A percentile compares a stretch with the other conserved stretches of the same genome.
Evolutionary conservation across 1,140 invertebrate genomes (phyloP).

Genomic region (Formica selysi): DNA sequence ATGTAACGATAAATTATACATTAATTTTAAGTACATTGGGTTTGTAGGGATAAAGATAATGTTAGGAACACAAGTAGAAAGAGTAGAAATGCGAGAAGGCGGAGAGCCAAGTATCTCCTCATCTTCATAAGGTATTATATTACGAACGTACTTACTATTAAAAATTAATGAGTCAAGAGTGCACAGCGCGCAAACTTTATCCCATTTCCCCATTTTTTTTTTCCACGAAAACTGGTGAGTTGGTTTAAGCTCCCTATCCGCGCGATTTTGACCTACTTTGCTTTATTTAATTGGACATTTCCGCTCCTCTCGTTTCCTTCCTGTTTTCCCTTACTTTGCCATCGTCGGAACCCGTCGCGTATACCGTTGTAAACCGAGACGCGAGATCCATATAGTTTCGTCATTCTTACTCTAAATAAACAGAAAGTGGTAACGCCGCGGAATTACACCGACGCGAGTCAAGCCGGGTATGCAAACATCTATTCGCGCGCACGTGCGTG

Average conservation of each 20-base stretch:
- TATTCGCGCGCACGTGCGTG: slow-evolving; percentile 16
- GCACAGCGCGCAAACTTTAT: slow-evolving; percentile 1
- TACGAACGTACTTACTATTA: slow-evolving; percentile 3
- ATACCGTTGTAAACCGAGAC: slow-evolving; percentile 16
- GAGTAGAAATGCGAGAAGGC: neutral
- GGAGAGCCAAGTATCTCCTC: neutral
- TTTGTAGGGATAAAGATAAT: neutral
- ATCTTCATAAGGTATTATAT: slow-evolving; percentile 12
- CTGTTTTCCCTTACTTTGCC: neutral
- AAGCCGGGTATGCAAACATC: neutral
- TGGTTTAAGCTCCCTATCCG: slow-evolving; percentile 3
- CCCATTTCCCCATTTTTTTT: slow-evolving; percentile 1
- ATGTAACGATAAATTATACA: neutral
- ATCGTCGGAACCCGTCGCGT: neutral
- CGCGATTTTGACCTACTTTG: slow-evolving; percentile 24
- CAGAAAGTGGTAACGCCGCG: slow-evolving; percentile 27
- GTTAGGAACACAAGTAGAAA: neutral
- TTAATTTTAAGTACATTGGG: slow-evolving; percentile 23
- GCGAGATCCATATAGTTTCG: neutral
- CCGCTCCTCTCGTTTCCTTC: too few species aligned
- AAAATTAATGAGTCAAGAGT: slow-evolving; percentile 34
- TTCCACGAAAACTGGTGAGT: slow-evolving; percentile 3
- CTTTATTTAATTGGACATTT: slow-evolving; percentile 45
- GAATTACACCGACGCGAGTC: slow-evolving; percentile 21
- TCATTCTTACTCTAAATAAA: neutral